A percentile compares a stretch with the other conserved stretches of the same genome.
These are phyloP conservation scores for Catharus minimus DNA, from an alignment of 2,113 vertebrate genomes.

Conservation along the genomic window DNA sequence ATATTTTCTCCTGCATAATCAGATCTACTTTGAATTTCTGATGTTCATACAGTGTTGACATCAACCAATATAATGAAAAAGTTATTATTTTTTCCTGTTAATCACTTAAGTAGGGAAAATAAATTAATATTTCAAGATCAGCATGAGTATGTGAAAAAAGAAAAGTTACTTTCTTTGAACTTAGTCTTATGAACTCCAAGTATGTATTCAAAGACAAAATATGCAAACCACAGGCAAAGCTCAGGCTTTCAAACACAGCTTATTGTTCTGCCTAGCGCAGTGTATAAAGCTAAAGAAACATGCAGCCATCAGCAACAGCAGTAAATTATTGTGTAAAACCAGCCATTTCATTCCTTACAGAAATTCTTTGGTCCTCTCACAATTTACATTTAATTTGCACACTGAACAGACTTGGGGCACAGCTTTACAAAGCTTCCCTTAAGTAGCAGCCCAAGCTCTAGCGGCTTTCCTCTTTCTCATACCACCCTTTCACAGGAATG, in stretches of 20 bases:
- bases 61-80: background rate
- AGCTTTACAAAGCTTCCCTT: background rate
- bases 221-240: background rate
- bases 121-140: background rate
- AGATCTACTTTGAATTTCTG: constrained; percentile 4
- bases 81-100: background rate
- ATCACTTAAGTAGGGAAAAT: background rate
- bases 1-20: background rate
- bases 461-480: background rate
- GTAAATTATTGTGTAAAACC: background rate
- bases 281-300: background rate
- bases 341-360: background rate
- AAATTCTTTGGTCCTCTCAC: background rate
- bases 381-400: background rate
- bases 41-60: background rate
- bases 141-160: background rate
- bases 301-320: background rate
- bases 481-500: rapidly evolving
- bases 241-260: background rate
- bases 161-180: background rate
- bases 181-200: background rate
- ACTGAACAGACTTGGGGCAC: background rate
- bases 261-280: background rate
- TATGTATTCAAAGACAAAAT: background rate
- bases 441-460: background rate